Base-by-base conservation (phyloP, 2,888 invertebrate genomes). In the Thecophora atra region DNA sequence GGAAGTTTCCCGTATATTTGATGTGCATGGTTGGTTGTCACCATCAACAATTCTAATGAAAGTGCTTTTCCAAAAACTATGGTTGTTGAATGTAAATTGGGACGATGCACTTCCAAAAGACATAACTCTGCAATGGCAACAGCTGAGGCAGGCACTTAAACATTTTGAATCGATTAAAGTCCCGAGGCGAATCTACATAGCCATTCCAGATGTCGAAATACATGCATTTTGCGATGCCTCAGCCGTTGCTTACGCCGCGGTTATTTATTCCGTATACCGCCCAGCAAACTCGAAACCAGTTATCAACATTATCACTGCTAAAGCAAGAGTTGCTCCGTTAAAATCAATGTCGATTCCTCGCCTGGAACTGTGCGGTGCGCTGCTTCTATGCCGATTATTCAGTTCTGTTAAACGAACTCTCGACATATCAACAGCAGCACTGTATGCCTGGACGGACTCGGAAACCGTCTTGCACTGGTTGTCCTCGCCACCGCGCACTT, bases 401-500 rank as follows among this genome's bases (percentile, higher is more conserved):
- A 24, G 8, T 13, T 28, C 30, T 1, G 15, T 54, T 3, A 63
- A 56, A 7, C n/a, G 37, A 17, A 15, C 17, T 1, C 13, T 68
- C n/a, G 1, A 15, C 2, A 8, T 17, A 2, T 0, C 13, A 17
- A 15, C 62, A 3, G 17, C 13, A 13, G 70, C 52, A 21, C 71
- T 74, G 30, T 76, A 56, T 72, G 76, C 74, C 28, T 76, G 75
- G 76, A 72, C 60, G 11, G 74, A 76, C 37, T 76, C 76, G 21
- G 65, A 54, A 24, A 52, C 79, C 15, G 77, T 77, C 1, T 58
- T 79, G 15, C 63, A 75, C 11, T 80, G 79, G 78, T 44, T 79
- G 1, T 73, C 76, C n/a, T 73, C 74, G 17, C 73, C 72, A 4
- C 72, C 76, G 17, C 62, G 72, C 1, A 76, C 70, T 15, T 80